Percentiles rank a stretch among this genome's conserved stretches.
These are phyloP conservation scores for Odontamblyopus lacepedii DNA, from an alignment of 2,797 vertebrate genomes.

Conservation along the genomic window DNA sequence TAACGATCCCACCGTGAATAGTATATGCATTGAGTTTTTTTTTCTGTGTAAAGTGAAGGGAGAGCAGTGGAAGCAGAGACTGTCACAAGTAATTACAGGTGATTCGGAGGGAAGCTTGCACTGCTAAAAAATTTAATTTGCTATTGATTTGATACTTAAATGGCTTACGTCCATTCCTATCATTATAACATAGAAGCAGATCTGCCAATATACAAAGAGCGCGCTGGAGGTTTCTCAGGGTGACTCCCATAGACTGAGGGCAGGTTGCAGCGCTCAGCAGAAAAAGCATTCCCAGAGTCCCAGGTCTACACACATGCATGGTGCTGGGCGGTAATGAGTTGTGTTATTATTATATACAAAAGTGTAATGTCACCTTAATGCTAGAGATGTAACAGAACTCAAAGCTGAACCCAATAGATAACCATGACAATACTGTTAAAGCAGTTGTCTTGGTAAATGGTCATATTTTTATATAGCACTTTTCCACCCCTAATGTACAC, in stretches of 20 bases:
- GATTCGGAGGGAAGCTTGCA: conserved; percentile 79
- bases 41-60: conserved; percentile 58
- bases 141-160: conserved; percentile 86
- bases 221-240: conserved; percentile 67
- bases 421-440: background rate
- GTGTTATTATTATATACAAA: background rate
- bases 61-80: conserved; percentile 68
- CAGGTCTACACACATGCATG: conserved; percentile 7
- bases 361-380: conserved; percentile 5
- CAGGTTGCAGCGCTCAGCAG: conserved; percentile 57
- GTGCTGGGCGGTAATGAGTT: conserved; percentile 3
- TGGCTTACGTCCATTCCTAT: conserved; percentile 78
- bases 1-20: conserved; percentile 28
- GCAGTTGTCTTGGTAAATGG: too few species aligned
- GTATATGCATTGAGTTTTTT: conserved; percentile 24
- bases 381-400: background rate
- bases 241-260: conserved; percentile 46
- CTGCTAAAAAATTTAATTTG: conserved; percentile 85
- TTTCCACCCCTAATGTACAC: too few species aligned
- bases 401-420: background rate
- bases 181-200: conserved; percentile 76
- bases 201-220: conserved; percentile 73
- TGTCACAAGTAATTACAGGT: conserved; percentile 83
- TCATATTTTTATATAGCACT: too few species aligned
- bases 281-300: conserved; percentile 23